Conservation (phyloP, 1,140 invertebrate species). For the Leptinotarsa texana region DNA sequence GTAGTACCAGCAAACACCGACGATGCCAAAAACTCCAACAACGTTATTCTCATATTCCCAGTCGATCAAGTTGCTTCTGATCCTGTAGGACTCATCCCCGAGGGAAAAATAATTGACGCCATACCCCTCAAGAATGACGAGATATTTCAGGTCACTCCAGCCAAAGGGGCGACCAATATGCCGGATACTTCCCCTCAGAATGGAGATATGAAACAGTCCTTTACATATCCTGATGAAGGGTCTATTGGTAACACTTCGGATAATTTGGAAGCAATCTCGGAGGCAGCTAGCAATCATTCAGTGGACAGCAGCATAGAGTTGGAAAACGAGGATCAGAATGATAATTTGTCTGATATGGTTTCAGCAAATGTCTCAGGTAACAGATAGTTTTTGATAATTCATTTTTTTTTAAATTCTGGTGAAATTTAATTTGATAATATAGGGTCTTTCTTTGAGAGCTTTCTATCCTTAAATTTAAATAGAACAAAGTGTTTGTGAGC, state of each 20-base stretch:
- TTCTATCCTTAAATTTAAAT: too few relatives aligned
- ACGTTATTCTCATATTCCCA: conserved; percentile 68
- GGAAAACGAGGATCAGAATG: conserved; percentile 82
- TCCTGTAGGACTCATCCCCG: conserved; percentile 70
- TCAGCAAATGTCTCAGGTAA: conserved; percentile 91
- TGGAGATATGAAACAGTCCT: conserved; percentile 39
- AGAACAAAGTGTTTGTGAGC: too few relatives aligned
- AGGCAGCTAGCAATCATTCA: conserved; percentile 92
- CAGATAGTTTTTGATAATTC: background rate
- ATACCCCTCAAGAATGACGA: conserved; percentile 33
- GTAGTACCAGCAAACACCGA: background rate
- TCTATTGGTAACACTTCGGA: conserved; percentile 88
- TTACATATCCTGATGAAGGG: conserved; percentile 88
- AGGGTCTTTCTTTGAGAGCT: too few relatives aligned
- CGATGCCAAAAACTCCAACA: conserved; percentile 1
- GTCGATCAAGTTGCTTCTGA: conserved; percentile 62
- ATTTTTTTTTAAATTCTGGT: background rate
- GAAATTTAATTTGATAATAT: too few relatives aligned
- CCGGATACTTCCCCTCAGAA: conserved; percentile 22
- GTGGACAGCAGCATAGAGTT: conserved; percentile 89
- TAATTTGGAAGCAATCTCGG: conserved; percentile 91
- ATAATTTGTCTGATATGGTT: conserved; percentile 94
- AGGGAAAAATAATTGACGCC: conserved; percentile 66
- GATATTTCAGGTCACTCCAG: conserved; percentile 23
- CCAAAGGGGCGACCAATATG: conserved; percentile 8